Percentiles rank a stretch among this genome's conserved stretches.
These are phyloP conservation scores for Torymus texanus DNA, from an alignment of 2,888 invertebrate genomes.

Conservation along the genomic window DNA sequence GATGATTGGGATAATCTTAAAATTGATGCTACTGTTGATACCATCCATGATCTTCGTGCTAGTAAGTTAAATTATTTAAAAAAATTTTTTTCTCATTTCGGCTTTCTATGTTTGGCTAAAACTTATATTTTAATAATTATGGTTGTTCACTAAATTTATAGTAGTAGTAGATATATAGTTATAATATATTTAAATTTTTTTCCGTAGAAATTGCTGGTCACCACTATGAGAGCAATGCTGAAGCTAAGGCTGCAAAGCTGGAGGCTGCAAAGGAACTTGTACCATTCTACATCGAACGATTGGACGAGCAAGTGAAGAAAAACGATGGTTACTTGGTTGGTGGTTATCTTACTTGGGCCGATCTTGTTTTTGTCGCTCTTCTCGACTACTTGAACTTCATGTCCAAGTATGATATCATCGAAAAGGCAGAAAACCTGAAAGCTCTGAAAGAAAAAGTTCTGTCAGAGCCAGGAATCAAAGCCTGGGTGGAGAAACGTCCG, in stretches of 20 bases:
- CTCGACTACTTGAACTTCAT: slow-evolving; percentile 80
- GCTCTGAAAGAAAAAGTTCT: slow-evolving; percentile 78
- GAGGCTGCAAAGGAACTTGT: slow-evolving; percentile 77
- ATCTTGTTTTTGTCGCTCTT: slow-evolving; percentile 79
- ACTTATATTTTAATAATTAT: no score
- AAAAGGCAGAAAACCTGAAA: slow-evolving; percentile 79
- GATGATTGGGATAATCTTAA: slow-evolving; percentile 79
- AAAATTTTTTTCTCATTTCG: no score
- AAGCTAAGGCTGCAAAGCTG: slow-evolving; percentile 76
- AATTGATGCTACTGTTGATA: slow-evolving; percentile 80
- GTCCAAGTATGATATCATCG: slow-evolving; percentile 77
- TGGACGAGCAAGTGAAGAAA: slow-evolving; percentile 78
- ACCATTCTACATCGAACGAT: slow-evolving; percentile 78
- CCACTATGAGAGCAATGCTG: slow-evolving; percentile 78
- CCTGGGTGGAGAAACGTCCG: slow-evolving; percentile 80
- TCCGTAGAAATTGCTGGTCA: slow-evolving; percentile 70
- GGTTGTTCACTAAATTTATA: no score
- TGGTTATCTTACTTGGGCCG: slow-evolving; percentile 80
- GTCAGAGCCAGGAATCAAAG: slow-evolving; percentile 79
- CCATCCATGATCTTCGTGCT: slow-evolving; percentile 78
- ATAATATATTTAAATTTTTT: neutral
- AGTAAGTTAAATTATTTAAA: slow-evolving; percentile 75
- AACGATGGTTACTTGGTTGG: slow-evolving; percentile 79
- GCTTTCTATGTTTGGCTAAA: no score
- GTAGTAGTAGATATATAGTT: no score